Evolutionary conservation across 2,113 vertebrate species (phyloP).

Genomic region (Rutilus rutilus): DNA sequence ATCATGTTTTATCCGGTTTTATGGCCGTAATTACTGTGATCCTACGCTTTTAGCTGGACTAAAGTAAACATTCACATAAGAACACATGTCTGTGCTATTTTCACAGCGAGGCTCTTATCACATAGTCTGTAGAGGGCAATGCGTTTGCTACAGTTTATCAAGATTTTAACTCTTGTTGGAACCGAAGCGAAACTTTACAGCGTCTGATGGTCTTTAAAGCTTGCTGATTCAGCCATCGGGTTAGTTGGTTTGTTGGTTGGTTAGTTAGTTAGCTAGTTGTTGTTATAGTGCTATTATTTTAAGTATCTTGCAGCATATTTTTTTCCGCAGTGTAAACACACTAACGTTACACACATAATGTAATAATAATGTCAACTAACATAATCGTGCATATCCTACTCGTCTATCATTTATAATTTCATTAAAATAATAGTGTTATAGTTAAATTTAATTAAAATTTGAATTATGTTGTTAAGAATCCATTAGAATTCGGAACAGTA

Average conservation of each 20-base stretch:
- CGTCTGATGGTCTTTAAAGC: background rate
- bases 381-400: background rate
- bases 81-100: slow-evolving; percentile 18
- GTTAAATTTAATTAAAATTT: background rate
- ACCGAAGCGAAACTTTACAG: slow-evolving; percentile 2
- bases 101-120: background rate
- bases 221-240: background rate
- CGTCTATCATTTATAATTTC: background rate
- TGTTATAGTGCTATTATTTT: background rate
- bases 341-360: background rate
- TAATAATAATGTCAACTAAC: background rate
- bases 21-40: slow-evolving; percentile 18
- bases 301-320: background rate
- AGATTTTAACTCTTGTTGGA: background rate
- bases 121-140: background rate
- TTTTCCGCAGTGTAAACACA: background rate
- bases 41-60: background rate
- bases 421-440: background rate
- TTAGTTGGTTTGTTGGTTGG: background rate
- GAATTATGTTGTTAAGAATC: background rate
- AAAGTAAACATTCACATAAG: slow-evolving; percentile 34
- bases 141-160: background rate
- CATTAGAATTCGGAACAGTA: background rate
- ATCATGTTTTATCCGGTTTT: slow-evolving; percentile 19
- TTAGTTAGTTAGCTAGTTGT: background rate